Evolutionary conservation across 2,797 vertebrate species (phyloP).

Genomic region (Poeciliopsis presidionis): DNA sequence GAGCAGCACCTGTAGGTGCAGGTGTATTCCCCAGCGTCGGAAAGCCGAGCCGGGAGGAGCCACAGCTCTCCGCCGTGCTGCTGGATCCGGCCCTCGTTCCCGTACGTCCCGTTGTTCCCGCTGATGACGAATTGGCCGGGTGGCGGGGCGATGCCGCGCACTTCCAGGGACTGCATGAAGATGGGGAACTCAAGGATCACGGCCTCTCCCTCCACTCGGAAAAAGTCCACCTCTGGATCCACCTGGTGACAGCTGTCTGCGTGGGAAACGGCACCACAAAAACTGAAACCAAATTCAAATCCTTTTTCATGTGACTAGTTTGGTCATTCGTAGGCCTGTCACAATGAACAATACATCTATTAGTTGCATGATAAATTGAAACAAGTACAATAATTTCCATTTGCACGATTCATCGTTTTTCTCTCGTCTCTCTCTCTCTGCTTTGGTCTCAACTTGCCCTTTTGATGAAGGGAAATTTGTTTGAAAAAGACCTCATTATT

Average conservation of each 20-base stretch:
- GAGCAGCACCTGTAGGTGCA: slow-evolving; percentile 84
- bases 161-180: slow-evolving; percentile 29
- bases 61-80: slow-evolving; percentile 74
- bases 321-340: background rate
- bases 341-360: no score
- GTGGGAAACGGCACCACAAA: background rate
- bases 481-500: no score
- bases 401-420: no score
- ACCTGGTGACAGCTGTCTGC: slow-evolving; percentile 64
- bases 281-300: background rate
- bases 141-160: slow-evolving; percentile 40
- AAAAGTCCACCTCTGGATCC: slow-evolving; percentile 45
- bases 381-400: no score
- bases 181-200: slow-evolving; percentile 81
- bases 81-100: slow-evolving; percentile 57
- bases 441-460: no score
- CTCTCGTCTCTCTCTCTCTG: no score
- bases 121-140: slow-evolving; percentile 54
- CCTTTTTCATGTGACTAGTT: background rate
- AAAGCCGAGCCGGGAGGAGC: slow-evolving; percentile 83
- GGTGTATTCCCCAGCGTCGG: slow-evolving; percentile 86
- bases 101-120: slow-evolving; percentile 54
- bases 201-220: slow-evolving; percentile 80
- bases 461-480: no score
- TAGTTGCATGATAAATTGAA: no score